These are phyloP conservation scores for Listronotus oregonensis DNA, from an alignment of 1,140 invertebrate species.

Conservation along the genomic window DNA sequence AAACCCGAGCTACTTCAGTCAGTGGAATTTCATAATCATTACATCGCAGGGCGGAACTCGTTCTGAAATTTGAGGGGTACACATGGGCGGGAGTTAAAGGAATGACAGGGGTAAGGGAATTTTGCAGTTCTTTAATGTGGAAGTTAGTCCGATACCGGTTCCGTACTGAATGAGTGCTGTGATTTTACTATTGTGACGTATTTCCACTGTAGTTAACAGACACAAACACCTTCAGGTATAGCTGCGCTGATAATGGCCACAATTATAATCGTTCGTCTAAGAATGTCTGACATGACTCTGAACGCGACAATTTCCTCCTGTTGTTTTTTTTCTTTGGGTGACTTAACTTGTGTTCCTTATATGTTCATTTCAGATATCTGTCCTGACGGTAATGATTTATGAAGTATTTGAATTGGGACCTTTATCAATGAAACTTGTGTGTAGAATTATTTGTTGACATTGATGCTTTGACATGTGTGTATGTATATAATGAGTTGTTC, in stretches of 20 bases:
- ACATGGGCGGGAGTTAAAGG: conserved; percentile 29
- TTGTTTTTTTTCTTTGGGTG: not conserved
- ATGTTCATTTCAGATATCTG: not conserved
- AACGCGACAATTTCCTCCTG: not conserved
- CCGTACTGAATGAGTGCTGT: conserved; percentile 33
- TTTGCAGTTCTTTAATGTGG: conserved; percentile 40
- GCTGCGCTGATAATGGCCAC: no score
- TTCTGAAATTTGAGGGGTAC: conserved; percentile 26
- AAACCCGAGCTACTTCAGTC: conserved; percentile 33
- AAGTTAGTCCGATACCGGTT: conserved; percentile 45
- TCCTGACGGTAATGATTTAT: conserved; percentile 1
- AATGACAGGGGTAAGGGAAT: conserved; percentile 45
- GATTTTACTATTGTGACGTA: conserved; percentile 41
- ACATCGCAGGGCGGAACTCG: conserved; percentile 35
- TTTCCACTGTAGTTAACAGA: conserved; percentile 8
- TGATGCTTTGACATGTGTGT: conserved; percentile 45
- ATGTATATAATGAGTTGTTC: conserved; percentile 61
- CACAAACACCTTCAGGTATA: not conserved
- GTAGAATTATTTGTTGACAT: conserved; percentile 18
- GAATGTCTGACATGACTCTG: conserved; percentile 18
- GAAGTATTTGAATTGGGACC: not conserved
- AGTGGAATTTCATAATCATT: conserved; percentile 45
- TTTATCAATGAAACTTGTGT: not conserved
- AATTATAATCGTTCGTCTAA: not conserved
- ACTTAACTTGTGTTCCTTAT: not conserved